Base-by-base conservation (phyloP, 2,888 invertebrate genomes). In the Coronaproctus castanopsis region DNA sequence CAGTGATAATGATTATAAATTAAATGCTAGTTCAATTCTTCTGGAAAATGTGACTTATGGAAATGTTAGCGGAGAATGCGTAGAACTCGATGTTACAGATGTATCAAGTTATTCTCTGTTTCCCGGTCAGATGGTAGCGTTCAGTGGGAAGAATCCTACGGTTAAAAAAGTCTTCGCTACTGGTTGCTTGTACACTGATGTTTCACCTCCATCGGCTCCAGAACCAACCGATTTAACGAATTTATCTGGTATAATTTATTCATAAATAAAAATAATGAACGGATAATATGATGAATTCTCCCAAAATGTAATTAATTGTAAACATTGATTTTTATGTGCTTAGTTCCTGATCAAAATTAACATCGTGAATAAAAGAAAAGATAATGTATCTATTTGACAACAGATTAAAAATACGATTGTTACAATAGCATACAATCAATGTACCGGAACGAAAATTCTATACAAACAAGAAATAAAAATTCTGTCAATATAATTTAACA, bases 111-210 rank as follows among this genome's bases (percentile, higher is more conserved):
- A 80, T 69, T 80, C 83, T 0, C 68, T 88, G 62, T 88, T 85
- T 69, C 83, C 86, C 21, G 88, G 89, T 1, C 87, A 88, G 76
- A 77, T 84, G 55, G 80, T 87, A 10, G 82, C 83, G 52, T 77
- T 85, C 62, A 78, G 80, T 57, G 90, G 88, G 1, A 74, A 77
- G 3, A 87, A 87, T 71, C 79, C 80, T 0, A 78, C 80, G 21
- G 85, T 85, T 1, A 79, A 80, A 66, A 75, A 73, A 58, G 77
- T 91, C 62, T 70, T 81, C 21, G 85, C 80, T 0, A 77, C 80
- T 24, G 78, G 83, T 67, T 14, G 8, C 14, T 71, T 90, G 2
- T 78, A 76, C 67, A 70, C 75, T 2, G 80, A 82, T 65, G 79
- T 77, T 1, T 69, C 71, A 48, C 54, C 51, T 1, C 21, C 52